Conservation (phyloP, 2,888 invertebrate species). For the Leptopilina myrica region DNA sequence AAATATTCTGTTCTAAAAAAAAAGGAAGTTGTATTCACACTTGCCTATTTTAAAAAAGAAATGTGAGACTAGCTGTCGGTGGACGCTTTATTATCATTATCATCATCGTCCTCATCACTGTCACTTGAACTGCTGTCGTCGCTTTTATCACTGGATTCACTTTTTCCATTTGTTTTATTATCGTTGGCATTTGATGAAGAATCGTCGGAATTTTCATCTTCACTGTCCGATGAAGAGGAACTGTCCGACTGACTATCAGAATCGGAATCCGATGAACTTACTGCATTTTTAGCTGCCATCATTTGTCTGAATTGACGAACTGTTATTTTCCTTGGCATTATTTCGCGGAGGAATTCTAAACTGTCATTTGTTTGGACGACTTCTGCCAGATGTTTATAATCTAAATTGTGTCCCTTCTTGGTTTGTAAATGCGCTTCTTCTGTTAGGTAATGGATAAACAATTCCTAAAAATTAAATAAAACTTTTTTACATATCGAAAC, state of each 20-base stretch:
- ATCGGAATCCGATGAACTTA: conserved; percentile 71
- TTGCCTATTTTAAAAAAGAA: not conserved
- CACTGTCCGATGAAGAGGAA: conserved; percentile 66
- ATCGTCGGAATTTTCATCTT: conserved; percentile 61
- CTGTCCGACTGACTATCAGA: conserved; percentile 71
- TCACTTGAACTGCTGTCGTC: conserved; percentile 67
- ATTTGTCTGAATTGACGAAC: conserved; percentile 83
- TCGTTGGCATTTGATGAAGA: conserved; percentile 65
- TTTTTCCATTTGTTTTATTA: conserved; percentile 67
- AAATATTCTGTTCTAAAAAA: not conserved
- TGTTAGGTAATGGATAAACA: conserved; percentile 84
- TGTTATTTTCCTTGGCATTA: conserved; percentile 86
- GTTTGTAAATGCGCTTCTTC: conserved; percentile 80
- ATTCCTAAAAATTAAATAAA: conserved; percentile 77
- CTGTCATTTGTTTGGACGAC: conserved; percentile 83
- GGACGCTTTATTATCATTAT: not conserved
- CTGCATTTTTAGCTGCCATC: conserved; percentile 80
- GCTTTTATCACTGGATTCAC: conserved; percentile 65
- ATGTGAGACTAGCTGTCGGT: conserved; percentile 27
- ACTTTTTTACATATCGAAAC: too few species aligned
- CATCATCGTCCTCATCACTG: conserved; percentile 60
- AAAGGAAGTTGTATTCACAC: not conserved
- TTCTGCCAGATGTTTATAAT: conserved; percentile 85
- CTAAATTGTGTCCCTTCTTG: conserved; percentile 78
- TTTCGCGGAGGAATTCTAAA: conserved; percentile 84